Percentiles rank a stretch among this genome's conserved stretches.
phyloP scores from a whole-genome alignment of 2,797 vertebrate genomes.

The Morus bassanus region DNA sequence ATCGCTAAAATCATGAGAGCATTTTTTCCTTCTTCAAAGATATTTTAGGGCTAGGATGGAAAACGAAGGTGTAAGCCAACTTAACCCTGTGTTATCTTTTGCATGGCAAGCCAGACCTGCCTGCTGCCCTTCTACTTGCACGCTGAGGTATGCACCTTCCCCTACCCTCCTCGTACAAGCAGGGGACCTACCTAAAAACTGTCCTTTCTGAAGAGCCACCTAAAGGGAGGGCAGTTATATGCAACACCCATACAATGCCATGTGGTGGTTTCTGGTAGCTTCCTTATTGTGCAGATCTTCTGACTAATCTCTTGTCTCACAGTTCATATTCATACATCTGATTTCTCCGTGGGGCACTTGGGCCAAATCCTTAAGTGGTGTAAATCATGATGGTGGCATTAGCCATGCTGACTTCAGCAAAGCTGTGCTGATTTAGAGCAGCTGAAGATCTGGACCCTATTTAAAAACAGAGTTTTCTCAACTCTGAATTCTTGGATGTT shows the following conservation, averaged over 20 bases:
- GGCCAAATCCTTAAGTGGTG: not conserved
- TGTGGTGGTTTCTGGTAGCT: not conserved
- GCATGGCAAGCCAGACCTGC: not conserved
- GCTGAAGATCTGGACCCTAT: not conserved
- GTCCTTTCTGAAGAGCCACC: not conserved
- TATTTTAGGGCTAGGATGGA: not conserved
- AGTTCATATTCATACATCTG: not conserved
- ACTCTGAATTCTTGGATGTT: not conserved
- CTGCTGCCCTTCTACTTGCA: not conserved
- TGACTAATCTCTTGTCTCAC: not conserved
- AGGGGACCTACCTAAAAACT: not conserved
- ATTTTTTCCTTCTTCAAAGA: not conserved
- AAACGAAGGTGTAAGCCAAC: not conserved
- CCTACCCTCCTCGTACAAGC: accelerated
- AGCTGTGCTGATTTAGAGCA: not conserved
- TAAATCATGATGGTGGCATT: not conserved
- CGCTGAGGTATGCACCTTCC: not conserved
- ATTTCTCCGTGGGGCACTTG: not conserved
- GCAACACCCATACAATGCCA: not conserved
- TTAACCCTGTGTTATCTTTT: not conserved
- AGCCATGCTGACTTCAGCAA: not conserved
- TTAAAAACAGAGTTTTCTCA: not conserved
- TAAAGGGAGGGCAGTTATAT: not conserved
- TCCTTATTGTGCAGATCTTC: not conserved
- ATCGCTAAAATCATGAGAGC: not conserved